phyloP scores from a whole-genome alignment of 2,888 invertebrate genomes.

The Archips crataeganus region DNA sequence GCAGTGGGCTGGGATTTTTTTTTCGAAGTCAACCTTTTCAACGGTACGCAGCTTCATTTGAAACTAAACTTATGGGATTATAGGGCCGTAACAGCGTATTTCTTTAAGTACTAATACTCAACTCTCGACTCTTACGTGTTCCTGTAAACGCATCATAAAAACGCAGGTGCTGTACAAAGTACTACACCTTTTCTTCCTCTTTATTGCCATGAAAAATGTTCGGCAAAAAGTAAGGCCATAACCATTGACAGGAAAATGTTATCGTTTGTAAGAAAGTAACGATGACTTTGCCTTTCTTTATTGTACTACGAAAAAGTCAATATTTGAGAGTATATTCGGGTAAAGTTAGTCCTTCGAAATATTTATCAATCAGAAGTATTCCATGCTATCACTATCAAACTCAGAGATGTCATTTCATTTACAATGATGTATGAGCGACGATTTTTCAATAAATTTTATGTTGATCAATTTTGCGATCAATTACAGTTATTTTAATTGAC shows the following conservation, averaged over 20 bases:
- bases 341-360: too few relatives aligned
- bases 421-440: too few relatives aligned
- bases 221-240: conserved; percentile 52
- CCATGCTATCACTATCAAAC: too few relatives aligned
- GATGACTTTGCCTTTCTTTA: conserved; percentile 42
- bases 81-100: not conserved
- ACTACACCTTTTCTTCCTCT: conserved; percentile 51
- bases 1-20: not conserved
- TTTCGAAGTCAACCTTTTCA: not conserved
- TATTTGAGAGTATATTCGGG: not conserved
- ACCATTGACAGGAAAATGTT: conserved; percentile 50
- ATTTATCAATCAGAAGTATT: too few relatives aligned
- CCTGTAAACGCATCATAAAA: conserved; percentile 28
- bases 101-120: not conserved
- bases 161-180: conserved; percentile 52
- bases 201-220: conserved; percentile 58
- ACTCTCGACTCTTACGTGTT: not conserved
- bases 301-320: not conserved
- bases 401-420: too few relatives aligned
- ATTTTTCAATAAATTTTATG: too few relatives aligned
- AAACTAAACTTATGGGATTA: not conserved
- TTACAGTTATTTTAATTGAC: too few relatives aligned
- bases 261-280: conserved; percentile 49
- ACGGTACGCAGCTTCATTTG: not conserved
- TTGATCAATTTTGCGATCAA: too few relatives aligned